Base-by-base conservation (phyloP, 2,888 invertebrate genomes). In the Asteroscopus sphinx region DNA sequence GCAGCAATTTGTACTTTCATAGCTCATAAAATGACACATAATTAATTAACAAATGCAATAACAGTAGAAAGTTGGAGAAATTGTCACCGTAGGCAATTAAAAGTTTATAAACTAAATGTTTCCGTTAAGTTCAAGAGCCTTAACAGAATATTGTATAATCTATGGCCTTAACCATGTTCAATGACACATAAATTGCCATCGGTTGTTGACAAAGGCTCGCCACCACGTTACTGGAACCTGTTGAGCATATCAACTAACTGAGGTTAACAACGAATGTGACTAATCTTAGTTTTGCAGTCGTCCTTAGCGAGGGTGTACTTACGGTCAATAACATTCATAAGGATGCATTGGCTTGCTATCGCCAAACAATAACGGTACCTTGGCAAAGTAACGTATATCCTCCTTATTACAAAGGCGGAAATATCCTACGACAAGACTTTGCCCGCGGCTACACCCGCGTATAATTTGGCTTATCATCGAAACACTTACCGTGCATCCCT, bases 181-280 rank as follows among this genome's bases (percentile, higher is more conserved):
- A n/a, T n/a, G 86, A 86, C 87, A 87, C 82, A 84, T 82, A 83
- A 85, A 82, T 83, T 75, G 74, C 68, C 70, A 73, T 79, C 66
- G 71, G 72, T 74, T 75, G 70, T 81, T 81, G 78, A 83, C 88
- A 84, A 87, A 85, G 82, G 74, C 74, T 70, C 68, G 76, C 76
- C 65, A 71, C 71, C 81, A 82, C 82, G 83, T 80, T 71, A 64
- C 68, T 16, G 70, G 64, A 68, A 74, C 77, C 59, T 63, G 78
- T 32, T 48, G 33, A 63, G 88, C 81, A 89, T 89, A 83, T 76
- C 66, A 83, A 88, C 57, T 70, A 61, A 65, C 37, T 48, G 55
- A 58, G 68, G 62, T 75, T 74, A 55, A 71, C 74, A 55, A 71
- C 74, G 68, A 76, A 80, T 78, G 79, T 86, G 86, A 84, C 77